Percentiles rank a stretch among this genome's conserved stretches.
phyloP scores from a whole-genome alignment of 1,140 invertebrate species.

The Zelostemma sp. region DNA sequence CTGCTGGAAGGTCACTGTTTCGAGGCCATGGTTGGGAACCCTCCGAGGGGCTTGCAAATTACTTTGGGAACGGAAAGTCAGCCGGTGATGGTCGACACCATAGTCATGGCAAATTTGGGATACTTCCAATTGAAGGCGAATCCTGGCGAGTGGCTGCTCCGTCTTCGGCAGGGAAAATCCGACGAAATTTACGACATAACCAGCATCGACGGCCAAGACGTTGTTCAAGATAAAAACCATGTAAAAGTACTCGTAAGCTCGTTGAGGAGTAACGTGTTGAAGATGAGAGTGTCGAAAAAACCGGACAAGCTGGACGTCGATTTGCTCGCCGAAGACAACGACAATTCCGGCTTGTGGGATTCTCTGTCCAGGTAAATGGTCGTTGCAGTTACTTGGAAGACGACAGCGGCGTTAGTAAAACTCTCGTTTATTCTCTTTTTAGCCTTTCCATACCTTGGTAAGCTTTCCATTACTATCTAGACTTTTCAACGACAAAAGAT shows the following conservation, averaged over 20 bases:
- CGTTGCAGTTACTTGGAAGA: slow-evolving; percentile 2
- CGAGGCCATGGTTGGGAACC: slow-evolving; percentile 90
- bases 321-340: slow-evolving; percentile 84
- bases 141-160: slow-evolving; percentile 94
- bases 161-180: slow-evolving; percentile 90
- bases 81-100: slow-evolving; percentile 91
- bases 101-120: slow-evolving; percentile 99
- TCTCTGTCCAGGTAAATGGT: slow-evolving; percentile 87
- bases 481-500: slow-evolving; percentile 22
- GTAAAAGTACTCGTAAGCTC: slow-evolving; percentile 91
- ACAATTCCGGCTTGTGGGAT: slow-evolving; percentile 87
- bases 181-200: slow-evolving; percentile 93
- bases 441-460: slow-evolving; percentile 68
- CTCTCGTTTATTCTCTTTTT: slow-evolving; percentile 59
- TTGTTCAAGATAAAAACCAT: slow-evolving; percentile 74
- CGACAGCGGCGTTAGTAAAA: slow-evolving; percentile 41
- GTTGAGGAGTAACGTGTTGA: slow-evolving; percentile 91
- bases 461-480: slow-evolving; percentile 56
- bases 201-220: slow-evolving; percentile 71
- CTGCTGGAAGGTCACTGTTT: slow-evolving; percentile 94
- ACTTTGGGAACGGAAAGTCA: slow-evolving; percentile 88
- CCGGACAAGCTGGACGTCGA: slow-evolving; percentile 88
- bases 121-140: slow-evolving; percentile 99
- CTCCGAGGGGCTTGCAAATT: slow-evolving; percentile 96
- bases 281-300: slow-evolving; percentile 91